Evolutionary conservation across 2,888 invertebrate species (phyloP).

Genomic region (Diogma glabrata): DNA sequence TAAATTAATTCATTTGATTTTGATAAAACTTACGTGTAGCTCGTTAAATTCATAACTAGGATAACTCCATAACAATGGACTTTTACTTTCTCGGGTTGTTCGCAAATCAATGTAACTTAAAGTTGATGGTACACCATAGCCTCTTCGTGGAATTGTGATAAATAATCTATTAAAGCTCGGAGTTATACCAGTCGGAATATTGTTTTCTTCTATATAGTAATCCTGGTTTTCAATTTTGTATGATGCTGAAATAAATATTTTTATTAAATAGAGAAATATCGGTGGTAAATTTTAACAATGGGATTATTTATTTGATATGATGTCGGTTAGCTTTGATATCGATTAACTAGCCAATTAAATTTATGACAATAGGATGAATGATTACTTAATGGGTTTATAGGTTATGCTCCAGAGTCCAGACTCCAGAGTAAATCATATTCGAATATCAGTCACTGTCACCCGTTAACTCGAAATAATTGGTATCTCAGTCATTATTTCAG

Average conservation of each 20-base stretch:
- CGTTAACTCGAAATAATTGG: no score
- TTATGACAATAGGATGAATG: no score
- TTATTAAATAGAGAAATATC: no score
- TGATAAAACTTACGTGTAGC: slow-evolving; percentile 20
- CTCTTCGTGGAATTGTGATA: slow-evolving; percentile 58
- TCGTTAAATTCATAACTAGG: slow-evolving; percentile 30
- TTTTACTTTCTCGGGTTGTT: slow-evolving; percentile 13
- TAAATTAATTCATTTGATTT: not conserved
- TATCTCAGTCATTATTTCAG: no score
- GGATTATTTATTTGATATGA: no score
- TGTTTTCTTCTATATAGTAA: slow-evolving; percentile 31
- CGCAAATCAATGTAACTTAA: slow-evolving; percentile 37
- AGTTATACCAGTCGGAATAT: slow-evolving; percentile 34
- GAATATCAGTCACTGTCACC: no score
- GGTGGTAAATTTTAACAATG: no score
- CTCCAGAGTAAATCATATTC: no score
- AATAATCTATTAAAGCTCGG: slow-evolving; percentile 46
- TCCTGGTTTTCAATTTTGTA: not conserved
- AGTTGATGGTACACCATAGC: slow-evolving; percentile 49
- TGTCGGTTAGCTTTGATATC: no score
- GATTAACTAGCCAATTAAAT: no score
- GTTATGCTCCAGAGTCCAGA: no score
- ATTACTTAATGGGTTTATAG: no score
- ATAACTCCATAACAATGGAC: slow-evolving; percentile 32
- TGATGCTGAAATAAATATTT: not conserved